Base-by-base conservation (phyloP, 2,113 vertebrate species). In the Promerops cafer region DNA sequence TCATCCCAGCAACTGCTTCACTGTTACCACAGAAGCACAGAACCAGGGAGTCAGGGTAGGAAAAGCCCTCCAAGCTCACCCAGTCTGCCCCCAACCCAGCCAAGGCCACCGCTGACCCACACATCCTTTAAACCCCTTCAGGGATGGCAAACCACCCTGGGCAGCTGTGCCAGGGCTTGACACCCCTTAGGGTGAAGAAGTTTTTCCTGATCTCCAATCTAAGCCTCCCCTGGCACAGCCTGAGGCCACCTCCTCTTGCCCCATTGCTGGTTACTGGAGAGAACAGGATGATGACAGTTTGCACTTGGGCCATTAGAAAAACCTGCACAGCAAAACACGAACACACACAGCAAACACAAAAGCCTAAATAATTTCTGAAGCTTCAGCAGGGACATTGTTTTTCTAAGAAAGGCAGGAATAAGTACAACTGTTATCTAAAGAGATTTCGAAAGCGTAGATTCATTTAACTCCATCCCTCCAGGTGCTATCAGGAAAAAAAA, bases 231-330 rank as follows among this genome's bases (percentile, higher is more conserved):
- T 49, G 56, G 39, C 84, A 87, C 49, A 54, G 2, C 21, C 2
- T 3, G 20, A 56, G 40, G 40, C 40, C 40, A 1, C 26, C 23
- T 39, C 45, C 71, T 13, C 9, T 8, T 9, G 42, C 22, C 60
- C 50, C 13, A 0, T 1, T 5, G 8, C 15, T 4, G 1, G 10
- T 33, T 8, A 0, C 30, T 53, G 35, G 7, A 16, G 16, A 40
- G 47, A 30, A 24, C 74, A 54, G 49, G 11, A 16, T n/a, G 17
- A 26, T 6, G 23, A n/a, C 6, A 57, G 7, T 11, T n/a, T 1
- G 4, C n/a, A 54, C 21, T 31, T 37, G 1, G 4, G 26, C 23
- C 54, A 33, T 21, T 7, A 22, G 7, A 44, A 83, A 87, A 79
- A 66, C n/a, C 39, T 44, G 15, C 81, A 33, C 53, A 87, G 50